Evolutionary conservation across 2,113 vertebrate species (phyloP).

Genomic region (Callocephalon fimbriatum): DNA sequence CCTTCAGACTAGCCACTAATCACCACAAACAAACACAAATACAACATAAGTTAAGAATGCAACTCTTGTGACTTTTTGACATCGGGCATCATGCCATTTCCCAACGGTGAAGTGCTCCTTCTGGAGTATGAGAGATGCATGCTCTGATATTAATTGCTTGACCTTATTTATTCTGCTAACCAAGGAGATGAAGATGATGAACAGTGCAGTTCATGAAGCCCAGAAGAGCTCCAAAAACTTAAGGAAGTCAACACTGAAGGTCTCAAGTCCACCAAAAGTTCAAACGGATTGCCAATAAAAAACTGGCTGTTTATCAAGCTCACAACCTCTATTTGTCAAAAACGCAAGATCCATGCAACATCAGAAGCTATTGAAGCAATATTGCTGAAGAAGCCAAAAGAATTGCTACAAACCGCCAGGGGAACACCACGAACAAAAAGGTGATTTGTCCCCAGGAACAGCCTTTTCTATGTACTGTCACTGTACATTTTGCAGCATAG

Average conservation of each 20-base stretch:
- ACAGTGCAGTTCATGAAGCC: neutral
- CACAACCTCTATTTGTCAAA: neutral
- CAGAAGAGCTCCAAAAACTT: neutral
- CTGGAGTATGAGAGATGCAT: accelerated
- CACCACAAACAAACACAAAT: neutral
- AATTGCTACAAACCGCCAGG: neutral
- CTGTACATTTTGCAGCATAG: neutral
- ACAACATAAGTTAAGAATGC: neutral
- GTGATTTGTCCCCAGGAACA: neutral
- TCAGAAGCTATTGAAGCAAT: neutral
- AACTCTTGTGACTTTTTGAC: accelerated
- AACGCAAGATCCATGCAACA: neutral
- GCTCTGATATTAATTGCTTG: neutral
- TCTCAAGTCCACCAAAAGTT: neutral
- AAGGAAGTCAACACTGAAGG: neutral
- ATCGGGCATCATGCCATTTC: accelerated
- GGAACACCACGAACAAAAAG: neutral
- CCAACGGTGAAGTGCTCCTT: accelerated
- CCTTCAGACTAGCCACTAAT: neutral
- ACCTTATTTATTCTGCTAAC: neutral
- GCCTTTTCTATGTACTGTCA: neutral
- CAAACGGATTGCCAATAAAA: neutral
- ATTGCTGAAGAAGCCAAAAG: neutral
- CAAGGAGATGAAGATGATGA: neutral
- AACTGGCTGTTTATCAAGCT: neutral